Conservation (phyloP, 2,797 vertebrate species). For the Petrocephalus sullivani region DNA sequence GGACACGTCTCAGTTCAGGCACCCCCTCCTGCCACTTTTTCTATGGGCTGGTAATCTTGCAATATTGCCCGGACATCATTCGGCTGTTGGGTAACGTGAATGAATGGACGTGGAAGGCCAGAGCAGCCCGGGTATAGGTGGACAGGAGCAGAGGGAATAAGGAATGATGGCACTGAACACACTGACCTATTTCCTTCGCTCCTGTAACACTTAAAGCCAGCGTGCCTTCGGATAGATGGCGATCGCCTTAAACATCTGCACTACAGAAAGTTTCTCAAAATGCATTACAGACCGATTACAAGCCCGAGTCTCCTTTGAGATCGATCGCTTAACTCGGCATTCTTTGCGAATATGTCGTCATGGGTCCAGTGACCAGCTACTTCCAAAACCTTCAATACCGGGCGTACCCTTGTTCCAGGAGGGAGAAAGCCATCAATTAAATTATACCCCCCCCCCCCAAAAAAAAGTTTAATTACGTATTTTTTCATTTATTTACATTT, state of each 20-base stretch:
- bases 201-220: not conserved
- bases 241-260: not conserved
- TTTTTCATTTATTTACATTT: not conserved
- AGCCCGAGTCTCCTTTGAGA: not conserved
- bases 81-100: not conserved
- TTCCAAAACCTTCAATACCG: not conserved
- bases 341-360: not conserved
- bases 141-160: not conserved
- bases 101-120: not conserved
- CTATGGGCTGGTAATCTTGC: slow-evolving; percentile 5
- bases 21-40: not conserved
- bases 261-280: not conserved
- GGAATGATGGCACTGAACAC: not conserved
- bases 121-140: not conserved
- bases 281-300: not conserved
- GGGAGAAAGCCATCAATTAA: not conserved
- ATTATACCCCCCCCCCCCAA: not conserved
- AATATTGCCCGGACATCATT: not conserved
- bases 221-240: not conserved
- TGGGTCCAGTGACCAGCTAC: not conserved
- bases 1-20: not conserved
- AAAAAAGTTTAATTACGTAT: not conserved
- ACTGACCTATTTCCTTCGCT: not conserved
- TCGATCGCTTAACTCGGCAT: not conserved
- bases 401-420: not conserved